Evolutionary conservation across 2,888 invertebrate species (phyloP).

Genomic region (Acutogordius australiensis): DNA sequence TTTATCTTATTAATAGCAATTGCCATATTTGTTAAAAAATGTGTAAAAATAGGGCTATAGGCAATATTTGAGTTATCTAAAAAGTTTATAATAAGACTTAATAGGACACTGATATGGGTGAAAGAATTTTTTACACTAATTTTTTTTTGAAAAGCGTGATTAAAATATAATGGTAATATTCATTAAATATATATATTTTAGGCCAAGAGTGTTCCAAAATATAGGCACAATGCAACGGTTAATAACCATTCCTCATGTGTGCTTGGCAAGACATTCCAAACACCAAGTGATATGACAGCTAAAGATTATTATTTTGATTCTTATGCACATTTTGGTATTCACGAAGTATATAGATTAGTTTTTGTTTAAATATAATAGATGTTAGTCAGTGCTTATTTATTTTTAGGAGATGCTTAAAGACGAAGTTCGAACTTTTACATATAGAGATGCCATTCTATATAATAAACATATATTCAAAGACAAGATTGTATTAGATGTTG

Average conservation of each 20-base stretch:
- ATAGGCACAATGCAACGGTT: neutral
- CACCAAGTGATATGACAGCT: conserved; percentile 59
- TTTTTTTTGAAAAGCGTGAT: too few species aligned
- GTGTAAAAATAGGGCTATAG: too few species aligned
- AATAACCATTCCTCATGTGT: neutral
- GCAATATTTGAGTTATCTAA: too few species aligned
- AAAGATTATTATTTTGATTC: conserved; percentile 99
- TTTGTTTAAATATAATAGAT: neutral
- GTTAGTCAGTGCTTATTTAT: too few species aligned
- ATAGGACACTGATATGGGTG: too few species aligned
- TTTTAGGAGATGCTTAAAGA: conserved; percentile 86
- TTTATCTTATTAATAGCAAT: too few species aligned
- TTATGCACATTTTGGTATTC: conserved; percentile 97
- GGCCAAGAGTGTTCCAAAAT: neutral
- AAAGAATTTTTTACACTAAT: too few species aligned
- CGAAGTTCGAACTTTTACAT: conserved; percentile 85
- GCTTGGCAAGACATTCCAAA: conserved; percentile 9
- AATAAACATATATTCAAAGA: conserved; percentile 79
- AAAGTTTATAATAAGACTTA: too few species aligned
- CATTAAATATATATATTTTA: too few species aligned
- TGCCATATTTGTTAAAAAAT: too few species aligned
- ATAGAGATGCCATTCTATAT: conserved; percentile 94
- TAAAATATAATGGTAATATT: too few species aligned
- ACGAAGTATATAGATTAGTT: conserved; percentile 36
- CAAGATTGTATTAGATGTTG: conserved; percentile 76